phyloP scores from a whole-genome alignment of 1,140 invertebrate genomes.

The Trachymyrmex cornetzi region DNA sequence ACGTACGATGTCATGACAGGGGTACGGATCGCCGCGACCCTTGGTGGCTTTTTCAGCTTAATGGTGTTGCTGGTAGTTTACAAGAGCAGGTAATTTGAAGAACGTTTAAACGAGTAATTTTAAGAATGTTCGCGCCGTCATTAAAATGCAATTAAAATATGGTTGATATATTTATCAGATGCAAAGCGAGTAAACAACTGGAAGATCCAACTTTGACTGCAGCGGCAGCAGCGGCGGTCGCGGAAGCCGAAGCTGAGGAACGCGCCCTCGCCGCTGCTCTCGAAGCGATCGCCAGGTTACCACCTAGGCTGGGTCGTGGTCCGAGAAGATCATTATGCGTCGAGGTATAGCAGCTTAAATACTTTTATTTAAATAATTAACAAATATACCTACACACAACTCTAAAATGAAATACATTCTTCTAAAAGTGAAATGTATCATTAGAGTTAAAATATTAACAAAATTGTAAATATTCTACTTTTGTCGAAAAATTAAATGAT shows the following conservation, averaged over 20 bases:
- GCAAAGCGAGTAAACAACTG: constrained; percentile 86
- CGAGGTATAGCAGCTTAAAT: constrained; percentile 74
- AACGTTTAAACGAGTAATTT: neutral
- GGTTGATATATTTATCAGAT: constrained; percentile 78
- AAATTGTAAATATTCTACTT: constrained; percentile 7
- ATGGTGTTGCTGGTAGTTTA: constrained; percentile 95
- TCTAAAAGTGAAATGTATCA: neutral
- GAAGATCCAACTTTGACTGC: constrained; percentile 87
- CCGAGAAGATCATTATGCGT: constrained; percentile 84
- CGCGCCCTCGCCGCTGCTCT: constrained; percentile 90
- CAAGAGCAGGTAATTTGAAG: constrained; percentile 89
- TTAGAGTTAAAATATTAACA: neutral
- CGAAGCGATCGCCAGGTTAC: constrained; percentile 89
- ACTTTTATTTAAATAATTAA: neutral
- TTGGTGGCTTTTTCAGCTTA: constrained; percentile 95
- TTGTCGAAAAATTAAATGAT: neutral
- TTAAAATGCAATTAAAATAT: constrained; percentile 4
- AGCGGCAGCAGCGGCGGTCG: constrained; percentile 92
- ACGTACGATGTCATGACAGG: constrained; percentile 97
- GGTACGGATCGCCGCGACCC: constrained; percentile 94
- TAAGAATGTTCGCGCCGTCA: neutral
- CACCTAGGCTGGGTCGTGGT: constrained; percentile 84
- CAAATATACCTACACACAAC: neutral
- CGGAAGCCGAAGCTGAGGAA: constrained; percentile 91
- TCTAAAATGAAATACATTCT: neutral